Evolutionary conservation across 2,797 vertebrate genomes (phyloP), one percentile per base, ranked within the genome.

Genomic region (Chelon labrosus): DNA sequence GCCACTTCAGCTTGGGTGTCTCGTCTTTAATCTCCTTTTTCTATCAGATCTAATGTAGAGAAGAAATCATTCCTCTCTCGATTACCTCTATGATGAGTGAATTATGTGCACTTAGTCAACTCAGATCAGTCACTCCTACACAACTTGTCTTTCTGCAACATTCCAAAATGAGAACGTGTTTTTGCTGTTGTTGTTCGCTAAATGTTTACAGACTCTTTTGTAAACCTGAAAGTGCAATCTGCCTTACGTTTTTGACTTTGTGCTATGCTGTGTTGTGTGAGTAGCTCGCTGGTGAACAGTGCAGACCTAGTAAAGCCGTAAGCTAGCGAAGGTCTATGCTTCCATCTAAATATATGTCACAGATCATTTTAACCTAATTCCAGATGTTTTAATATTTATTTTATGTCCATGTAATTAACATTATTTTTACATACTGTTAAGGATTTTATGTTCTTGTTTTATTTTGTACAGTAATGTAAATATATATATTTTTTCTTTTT

Each of bases 171-270:
- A 65, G 9, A 52, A 65, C n/a, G 46, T 82, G 82, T 85, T 91
- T 84, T 90, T 90, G 88, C 85, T 92, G 91, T 88, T 92, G 91
- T 91, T 92, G 89, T 87, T 66, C 54, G 6, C 35, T 60, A n/a
- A 67, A 70, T 74, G 80, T 90, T 84, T 88, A 82, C 84, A 63
- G 31, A 68, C 75, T 82, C 0, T 74, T 77, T 83, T 82, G 67
- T 70, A 70, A 77, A 74, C 58, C 57, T 65, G 3, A 83, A 78
- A 27, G 10, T 20, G 68, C 35, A 54, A 49, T 37, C 77, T 83
- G 83, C 87, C 86, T 91, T 91, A 74, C 1, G 17, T 38, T 66
- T 63, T 65, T 38, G 9, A 16, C 13, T 68, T 42, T 55, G 54
- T 84, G 59, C 68, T 73, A 68, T 83, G 67, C 68, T 73, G 68